Conservation (phyloP, 2,113 vertebrate genomes). For the Shinisaurus crocodilurus region DNA sequence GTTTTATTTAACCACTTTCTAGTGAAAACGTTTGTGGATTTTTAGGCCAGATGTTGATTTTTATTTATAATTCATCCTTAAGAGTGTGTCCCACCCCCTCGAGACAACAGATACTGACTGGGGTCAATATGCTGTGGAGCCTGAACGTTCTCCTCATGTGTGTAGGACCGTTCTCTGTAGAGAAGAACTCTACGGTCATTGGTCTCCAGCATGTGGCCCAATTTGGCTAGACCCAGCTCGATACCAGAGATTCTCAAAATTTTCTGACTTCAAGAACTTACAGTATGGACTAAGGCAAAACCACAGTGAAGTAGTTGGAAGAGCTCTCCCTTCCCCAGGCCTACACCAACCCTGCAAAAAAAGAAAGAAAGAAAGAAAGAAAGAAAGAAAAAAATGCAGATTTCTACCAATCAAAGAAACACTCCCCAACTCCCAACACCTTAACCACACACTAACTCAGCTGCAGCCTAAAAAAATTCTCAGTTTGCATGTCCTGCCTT, state of each 20-base stretch:
- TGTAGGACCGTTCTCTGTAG: not conserved
- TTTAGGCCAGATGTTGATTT: slow-evolving; percentile 49
- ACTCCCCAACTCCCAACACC: too few relatives aligned
- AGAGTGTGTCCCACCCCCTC: not conserved
- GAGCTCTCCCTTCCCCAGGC: not conserved
- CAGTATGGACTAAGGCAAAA: not conserved
- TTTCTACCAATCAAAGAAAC: not conserved
- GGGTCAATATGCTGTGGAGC: slow-evolving; percentile 13
- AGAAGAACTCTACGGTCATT: not conserved
- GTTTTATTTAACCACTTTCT: slow-evolving; percentile 75
- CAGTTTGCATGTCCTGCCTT: too few relatives aligned
- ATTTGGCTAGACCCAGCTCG: not conserved
- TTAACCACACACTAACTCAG: too few relatives aligned
- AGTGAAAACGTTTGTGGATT: slow-evolving; percentile 68
- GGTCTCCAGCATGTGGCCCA: not conserved
- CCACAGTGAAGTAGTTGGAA: not conserved
- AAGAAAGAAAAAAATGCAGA: too few relatives aligned
- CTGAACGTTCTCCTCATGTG: not conserved
- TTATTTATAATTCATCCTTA: slow-evolving; percentile 48
- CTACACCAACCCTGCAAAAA: not conserved
- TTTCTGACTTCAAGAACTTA: too few relatives aligned
- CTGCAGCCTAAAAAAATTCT: too few relatives aligned
- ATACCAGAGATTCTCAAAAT: not conserved
- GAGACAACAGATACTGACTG: not conserved
- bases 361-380: too few relatives aligned